Base-by-base conservation (phyloP, 92 coral and sea anemone genomes). In the Isaurus tuberculatus region DNA sequence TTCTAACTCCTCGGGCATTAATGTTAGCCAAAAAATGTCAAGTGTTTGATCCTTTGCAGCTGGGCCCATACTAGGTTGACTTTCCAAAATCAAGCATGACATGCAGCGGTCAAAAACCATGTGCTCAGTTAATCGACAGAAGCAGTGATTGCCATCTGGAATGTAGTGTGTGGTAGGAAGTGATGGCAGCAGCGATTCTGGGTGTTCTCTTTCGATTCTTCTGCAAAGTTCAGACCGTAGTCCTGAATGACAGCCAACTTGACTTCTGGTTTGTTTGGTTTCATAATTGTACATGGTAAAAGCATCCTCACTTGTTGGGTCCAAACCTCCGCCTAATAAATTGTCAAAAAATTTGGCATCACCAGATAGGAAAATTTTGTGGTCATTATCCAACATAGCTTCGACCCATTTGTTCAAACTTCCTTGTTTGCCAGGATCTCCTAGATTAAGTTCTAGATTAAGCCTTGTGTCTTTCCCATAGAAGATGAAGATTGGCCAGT, bases 71-170 rank as follows among this genome's bases (percentile, higher is more conserved):
- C 53, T 9, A 5, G 19, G 53, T 46, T 46, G 19, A 46, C 53
- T 46, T 11, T 46, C 53, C 53, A 46, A 46, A 46, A 0, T 46
- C 53, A 46, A 46, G 53, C 53, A 46, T 46, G 53, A 46, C 53
- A 3, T 46, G 53, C 53, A 46, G 53, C 13, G 53, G 16, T 2
- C 53, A 46, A 46, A 46, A 46, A 46, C 49, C 42, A 85, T 30
- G n/a, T 65, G 83, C 70, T 86, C 89, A 1, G 89, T 86, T 23
- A 80, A 34, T 49, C 89, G 48, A 26, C 79, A 64, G 23, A 85
- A 85, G 73, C 29, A 34, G 84, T 85, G 88, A 44, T 85, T 79
- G 40, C 84, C 83, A 67, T 55, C 48, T 13, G 83, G 72, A 75
- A 65, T 49, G 51, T 57, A 85, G 8, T 64, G 49, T 5, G 57